Evolutionary conservation across 2,113 vertebrate genomes (phyloP).

Genomic region (Parus major): DNA sequence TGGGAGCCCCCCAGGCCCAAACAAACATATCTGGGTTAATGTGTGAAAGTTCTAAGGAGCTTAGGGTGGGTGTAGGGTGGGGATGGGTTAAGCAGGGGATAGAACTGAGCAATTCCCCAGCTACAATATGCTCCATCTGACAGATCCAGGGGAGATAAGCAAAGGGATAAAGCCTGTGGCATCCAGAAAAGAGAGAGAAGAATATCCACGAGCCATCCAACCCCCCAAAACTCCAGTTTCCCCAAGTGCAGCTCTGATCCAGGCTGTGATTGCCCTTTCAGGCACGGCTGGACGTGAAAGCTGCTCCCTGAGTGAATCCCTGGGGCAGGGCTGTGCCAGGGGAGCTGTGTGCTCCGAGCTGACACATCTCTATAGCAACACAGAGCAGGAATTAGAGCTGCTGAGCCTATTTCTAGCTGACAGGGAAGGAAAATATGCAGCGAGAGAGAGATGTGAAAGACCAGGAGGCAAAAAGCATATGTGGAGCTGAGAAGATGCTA

Average conservation of each 20-base stretch:
- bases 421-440: background rate
- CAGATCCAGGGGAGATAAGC: background rate
- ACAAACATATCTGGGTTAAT: slow-evolving; percentile 21
- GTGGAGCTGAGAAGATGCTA: background rate
- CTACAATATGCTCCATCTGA: slow-evolving; percentile 10
- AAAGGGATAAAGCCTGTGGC: background rate
- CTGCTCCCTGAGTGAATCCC: background rate
- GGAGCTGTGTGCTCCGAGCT: background rate
- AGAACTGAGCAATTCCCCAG: slow-evolving; percentile 19
- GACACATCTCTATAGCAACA: slow-evolving; percentile 36
- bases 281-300: background rate
- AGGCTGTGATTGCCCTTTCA: background rate
- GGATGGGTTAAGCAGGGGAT: slow-evolving; percentile 15
- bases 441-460: slow-evolving; percentile 28
- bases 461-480: slow-evolving; percentile 47
- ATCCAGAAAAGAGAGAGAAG: background rate
- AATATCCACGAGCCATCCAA: background rate
- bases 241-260: background rate
- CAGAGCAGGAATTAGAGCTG: background rate
- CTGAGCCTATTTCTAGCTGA: slow-evolving; percentile 1
- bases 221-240: background rate
- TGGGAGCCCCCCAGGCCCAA: background rate
- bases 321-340: background rate
- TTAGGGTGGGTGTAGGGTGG: background rate
- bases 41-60: slow-evolving; percentile 51